Base-by-base conservation (phyloP, 2,797 vertebrate genomes). In the Lemur catta region DNA sequence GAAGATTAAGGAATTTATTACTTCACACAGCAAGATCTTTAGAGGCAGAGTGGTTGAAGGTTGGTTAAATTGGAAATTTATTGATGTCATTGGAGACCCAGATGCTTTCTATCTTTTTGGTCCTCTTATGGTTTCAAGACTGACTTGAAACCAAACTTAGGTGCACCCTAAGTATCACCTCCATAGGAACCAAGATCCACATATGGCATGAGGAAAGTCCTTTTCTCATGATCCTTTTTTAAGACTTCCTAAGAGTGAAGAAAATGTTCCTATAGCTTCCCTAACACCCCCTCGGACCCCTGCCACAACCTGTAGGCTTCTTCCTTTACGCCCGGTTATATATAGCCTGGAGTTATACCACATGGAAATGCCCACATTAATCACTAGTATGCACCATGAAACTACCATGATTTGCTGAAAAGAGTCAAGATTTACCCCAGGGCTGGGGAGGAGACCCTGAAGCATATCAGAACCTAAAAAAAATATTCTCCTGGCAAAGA, bases 361-460 rank as follows among this genome's bases (percentile, higher is more conserved):
- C 38, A 72, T 0, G 67, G 4, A 13, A 48, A 7, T 79, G 46
- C 17, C 41, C 48, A 30, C 1, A 7, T 46, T 69, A 41, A 46
- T 30, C 9, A 43, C 33, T 81, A 50, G 7, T 4, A 26, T 28
- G 35, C n/a, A 6, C 3, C 41, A n/a, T 61, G 55, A 35, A 85
- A 15, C 6, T 38, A 18, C 33, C 13, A 43, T 63, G 12, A 28
- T 24, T 35, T 12, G 10, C 46, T 90, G 26, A 75, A 33, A 35
- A 94, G 17, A 81, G 22, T 81, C 80, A 76, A 89, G 33, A 93
- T 88, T 96, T 80, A 61, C 48, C 63, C 52, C 15, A 69, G 20
- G 17, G 30, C 14, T 87, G 4, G 6, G 0, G 24, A 89, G 13
- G n/a, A 35, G 30, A 52, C 41, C 26, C 14, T 74, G 52, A 95